phyloP scores from a whole-genome alignment of 2,113 vertebrate species.

The Trematocara unimaculatum region DNA sequence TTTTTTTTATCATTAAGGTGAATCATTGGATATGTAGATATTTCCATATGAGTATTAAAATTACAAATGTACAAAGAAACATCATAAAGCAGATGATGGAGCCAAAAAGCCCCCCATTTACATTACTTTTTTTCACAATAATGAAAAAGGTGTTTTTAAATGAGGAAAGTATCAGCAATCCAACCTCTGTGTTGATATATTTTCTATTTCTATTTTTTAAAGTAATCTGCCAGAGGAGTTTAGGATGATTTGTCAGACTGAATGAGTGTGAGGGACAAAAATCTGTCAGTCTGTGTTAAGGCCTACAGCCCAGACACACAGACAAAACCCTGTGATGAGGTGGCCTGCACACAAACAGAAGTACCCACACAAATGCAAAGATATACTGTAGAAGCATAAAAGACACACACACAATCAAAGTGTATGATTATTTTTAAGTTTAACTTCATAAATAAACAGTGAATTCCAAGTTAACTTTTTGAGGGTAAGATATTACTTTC shows the following conservation, averaged over 20 bases:
- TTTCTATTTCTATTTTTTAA: neutral
- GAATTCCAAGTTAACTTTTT: neutral
- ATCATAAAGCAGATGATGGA: neutral
- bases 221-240: neutral
- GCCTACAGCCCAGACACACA: neutral
- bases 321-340: neutral
- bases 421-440: neutral
- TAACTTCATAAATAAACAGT: neutral
- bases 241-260: conserved; percentile 17
- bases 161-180: neutral
- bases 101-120: fast-evolving
- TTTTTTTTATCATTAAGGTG: neutral
- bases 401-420: neutral
- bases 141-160: neutral
- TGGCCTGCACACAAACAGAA: neutral
- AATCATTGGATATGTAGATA: neutral
- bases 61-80: neutral
- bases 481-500: neutral
- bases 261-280: conserved; percentile 5
- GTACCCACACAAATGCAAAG: neutral
- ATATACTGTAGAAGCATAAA: neutral
- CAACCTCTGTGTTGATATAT: neutral
- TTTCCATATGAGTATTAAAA: neutral
- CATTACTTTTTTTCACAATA: neutral
- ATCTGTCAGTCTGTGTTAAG: neutral